Evolutionary conservation across 1,140 invertebrate genomes (phyloP), one percentile per base, ranked within the genome.

Genomic region (Popillia japonica): DNA sequence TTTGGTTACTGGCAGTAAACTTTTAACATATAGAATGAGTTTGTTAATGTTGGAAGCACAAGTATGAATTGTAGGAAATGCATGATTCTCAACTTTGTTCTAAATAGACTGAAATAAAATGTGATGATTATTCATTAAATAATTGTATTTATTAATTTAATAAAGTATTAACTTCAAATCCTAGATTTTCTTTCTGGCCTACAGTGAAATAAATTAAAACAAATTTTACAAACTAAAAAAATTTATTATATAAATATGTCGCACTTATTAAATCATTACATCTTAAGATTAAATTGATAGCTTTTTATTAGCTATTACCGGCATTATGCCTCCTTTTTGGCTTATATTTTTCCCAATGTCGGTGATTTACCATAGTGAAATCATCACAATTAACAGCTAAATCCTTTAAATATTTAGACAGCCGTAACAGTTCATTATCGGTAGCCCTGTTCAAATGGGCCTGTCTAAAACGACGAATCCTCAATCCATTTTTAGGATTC

Each of bases 401-500:
- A 76, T 94, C 90, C 83, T 93, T 92, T 23, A 99, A 89, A 88
- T 99, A 99, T 68, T 92, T 92, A 0, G 95, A 90, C 7, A 99
- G 86, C 83, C 94, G 92, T 0, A 98, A 78, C 11, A 99, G 86
- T 88, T 99, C 97, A 75, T 90, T 90, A 85, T 99, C 98, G 78
- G 90, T 94, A 22, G 91, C 88, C 78, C 97, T 90, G 86, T 96
- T 98, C 8, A 95, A 86, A 85, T 98, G 96, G 0, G 97, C 97
- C 84, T 98, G 93, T 6, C 93, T 91, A 86, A 98, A 99, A 0
- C 97, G 93, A 84, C 92, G 90, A 84, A 99, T 98, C 86, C 94
- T 93, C 0, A 99, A 87, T 6, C 98, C 98, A 79, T 94, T 97
- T 82, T 96, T 94, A 14, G 97, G 97, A 88, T 99, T 99, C 97